Conservation (phyloP, 2,797 vertebrate species). For the Microctenopoma steveboyesi region DNA sequence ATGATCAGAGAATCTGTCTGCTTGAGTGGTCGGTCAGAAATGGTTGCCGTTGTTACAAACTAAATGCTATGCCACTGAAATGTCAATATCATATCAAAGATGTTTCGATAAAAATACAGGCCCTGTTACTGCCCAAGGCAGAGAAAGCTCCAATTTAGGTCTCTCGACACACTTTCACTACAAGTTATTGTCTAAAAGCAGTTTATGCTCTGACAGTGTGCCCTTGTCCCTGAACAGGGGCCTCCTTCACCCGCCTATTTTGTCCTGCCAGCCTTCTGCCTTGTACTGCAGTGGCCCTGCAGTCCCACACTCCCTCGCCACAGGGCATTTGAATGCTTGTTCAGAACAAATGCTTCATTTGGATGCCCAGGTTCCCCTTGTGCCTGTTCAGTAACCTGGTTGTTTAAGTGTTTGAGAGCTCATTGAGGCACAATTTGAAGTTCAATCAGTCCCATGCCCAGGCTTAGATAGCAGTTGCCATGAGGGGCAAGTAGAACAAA, state of each 20-base stretch:
- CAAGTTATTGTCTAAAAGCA: conserved; percentile 57
- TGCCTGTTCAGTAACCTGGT: conserved; percentile 64
- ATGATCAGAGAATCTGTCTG: background rate
- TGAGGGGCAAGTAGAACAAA: conserved; percentile 48
- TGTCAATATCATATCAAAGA: background rate
- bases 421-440: conserved; percentile 55
- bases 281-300: conserved; percentile 50
- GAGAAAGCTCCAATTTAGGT: conserved; percentile 41
- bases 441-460: conserved; percentile 43
- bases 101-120: conserved; percentile 20
- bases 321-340: conserved; percentile 63
- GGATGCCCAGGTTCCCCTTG: conserved; percentile 44
- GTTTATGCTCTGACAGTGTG: conserved; percentile 63
- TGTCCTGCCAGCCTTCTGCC: conserved; percentile 41
- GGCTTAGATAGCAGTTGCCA: conserved; percentile 31
- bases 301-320: conserved; percentile 41
- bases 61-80: background rate
- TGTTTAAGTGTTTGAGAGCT: conserved; percentile 55
- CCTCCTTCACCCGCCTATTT: conserved; percentile 4
- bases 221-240: conserved; percentile 56
- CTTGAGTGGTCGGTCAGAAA: conserved; percentile 4
- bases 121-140: conserved; percentile 23
- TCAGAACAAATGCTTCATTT: conserved; percentile 32
- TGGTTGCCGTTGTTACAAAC: conserved; percentile 17
- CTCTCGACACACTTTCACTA: conserved; percentile 30